Base-by-base conservation (phyloP, 2,888 invertebrate species). In the Cetonia aurata region DNA sequence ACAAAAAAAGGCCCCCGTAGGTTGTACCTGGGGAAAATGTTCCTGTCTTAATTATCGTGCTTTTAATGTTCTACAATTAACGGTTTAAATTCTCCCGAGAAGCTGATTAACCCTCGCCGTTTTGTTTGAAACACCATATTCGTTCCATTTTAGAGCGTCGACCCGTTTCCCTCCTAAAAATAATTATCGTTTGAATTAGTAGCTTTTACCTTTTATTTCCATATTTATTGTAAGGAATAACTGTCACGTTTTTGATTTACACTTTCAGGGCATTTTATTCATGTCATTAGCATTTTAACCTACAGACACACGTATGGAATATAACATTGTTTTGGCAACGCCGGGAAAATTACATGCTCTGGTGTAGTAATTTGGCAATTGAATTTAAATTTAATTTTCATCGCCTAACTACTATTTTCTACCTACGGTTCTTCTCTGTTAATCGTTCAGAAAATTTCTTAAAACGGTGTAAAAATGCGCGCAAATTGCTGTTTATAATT, bases 21-120 rank as follows among this genome's bases (percentile, higher is more conserved):
- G 37, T 1, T n/a, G 12, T 17, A 19, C 15, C n/a, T 50, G 50
- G 37, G 62, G 62, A 65, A 65, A 65, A 65, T 37, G 62, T 52
- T 65, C 50, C 62, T 50, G 50, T 65, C 62, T 65, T 65, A 65
- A 65, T 65, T 65, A 65, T 65, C 62, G 50, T 33, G 37, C 48
- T 65, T 52, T 65, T 50, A 65, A 65, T 65, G 50, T 65, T 41
- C 62, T 65, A 65, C 62, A 48, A 65, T 65, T 65, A 65, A 65
- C 50, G 62, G 62, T 65, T 65, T 50, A 50, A 65, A 50, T 33
- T 65, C 37, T 65, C 48, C 62, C 52, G 37, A 50, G 62, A 31
- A 65, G 52, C 25, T 52, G 62, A 65, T 65, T 65, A 65, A 65
- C 62, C 50, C 62, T n/a, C 50, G 10, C 17, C 50, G 4, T 65